These are phyloP conservation scores for Exocentrus adspersus DNA, from an alignment of 2,888 invertebrate species.

Conservation along the genomic window DNA sequence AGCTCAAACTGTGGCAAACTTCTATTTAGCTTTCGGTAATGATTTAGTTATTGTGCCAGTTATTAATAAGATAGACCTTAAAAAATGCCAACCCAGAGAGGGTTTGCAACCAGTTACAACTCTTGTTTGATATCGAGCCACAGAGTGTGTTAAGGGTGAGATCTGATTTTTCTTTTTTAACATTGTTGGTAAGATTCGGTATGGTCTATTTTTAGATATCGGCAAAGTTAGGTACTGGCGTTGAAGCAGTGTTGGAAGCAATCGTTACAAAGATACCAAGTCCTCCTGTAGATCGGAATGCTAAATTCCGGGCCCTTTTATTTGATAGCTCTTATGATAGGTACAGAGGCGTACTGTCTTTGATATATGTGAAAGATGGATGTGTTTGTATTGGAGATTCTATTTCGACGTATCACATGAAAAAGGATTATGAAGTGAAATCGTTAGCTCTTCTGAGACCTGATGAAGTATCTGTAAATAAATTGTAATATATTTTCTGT, in stretches of 20 bases:
- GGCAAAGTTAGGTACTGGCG: constrained; percentile 90
- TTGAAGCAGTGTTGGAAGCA: constrained; percentile 79
- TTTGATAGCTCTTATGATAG: constrained; percentile 96
- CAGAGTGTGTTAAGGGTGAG: constrained; percentile 77
- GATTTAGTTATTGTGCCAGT: constrained; percentile 89
- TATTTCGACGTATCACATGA: constrained; percentile 76
- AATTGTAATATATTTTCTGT: constrained; percentile 66
- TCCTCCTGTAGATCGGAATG: constrained; percentile 70
- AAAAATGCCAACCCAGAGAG: constrained; percentile 88
- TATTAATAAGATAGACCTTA: constrained; percentile 95
- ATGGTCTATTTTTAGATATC: constrained; percentile 71
- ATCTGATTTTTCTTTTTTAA: constrained; percentile 18
- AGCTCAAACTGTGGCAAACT: constrained; percentile 98
- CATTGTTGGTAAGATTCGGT: not conserved
- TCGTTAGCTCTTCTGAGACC: constrained; percentile 84
- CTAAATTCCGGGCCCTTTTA: constrained; percentile 80
- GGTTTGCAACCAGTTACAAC: constrained; percentile 81
- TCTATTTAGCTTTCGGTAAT: constrained; percentile 86
- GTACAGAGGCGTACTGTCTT: constrained; percentile 82
- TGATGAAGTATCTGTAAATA: constrained; percentile 72
- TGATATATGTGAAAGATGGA: constrained; percentile 84
- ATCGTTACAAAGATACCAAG: constrained; percentile 83
- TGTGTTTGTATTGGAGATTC: constrained; percentile 76
- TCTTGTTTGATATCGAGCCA: constrained; percentile 83
- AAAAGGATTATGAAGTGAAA: constrained; percentile 82